Base-by-base conservation (phyloP, 2,797 vertebrate genomes). In the Manis javanica region DNA sequence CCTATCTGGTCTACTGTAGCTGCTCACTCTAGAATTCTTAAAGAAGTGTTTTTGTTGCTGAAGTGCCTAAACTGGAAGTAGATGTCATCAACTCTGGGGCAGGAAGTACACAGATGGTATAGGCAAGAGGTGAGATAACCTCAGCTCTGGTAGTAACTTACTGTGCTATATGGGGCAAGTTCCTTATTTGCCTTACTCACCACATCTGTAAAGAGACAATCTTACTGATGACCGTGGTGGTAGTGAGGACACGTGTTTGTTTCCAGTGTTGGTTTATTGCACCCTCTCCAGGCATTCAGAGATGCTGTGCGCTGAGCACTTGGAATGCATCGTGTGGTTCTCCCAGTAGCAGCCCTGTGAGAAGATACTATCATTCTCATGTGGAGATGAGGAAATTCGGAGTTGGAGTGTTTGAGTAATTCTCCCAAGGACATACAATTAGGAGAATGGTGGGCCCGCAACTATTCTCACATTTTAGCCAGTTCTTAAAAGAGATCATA, bases 271-370 rank as follows among this genome's bases (percentile, higher is more conserved):
- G 2, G 68, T 64, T 64, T 37, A 19, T 39, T 37, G 14, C 2
- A 5, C 21, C n/a, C 23, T 71, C 29, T 42, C 34, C 61, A 0
- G 12, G 37, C 24, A 2, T 29, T 21, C 11, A 49, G 2, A 18
- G 46, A 46, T 46, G 46, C 13, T 9, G 14, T 11, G 6, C 16
- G 5, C 59, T 37, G 10, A 69, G 39, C 49, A 2, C 37, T 53
- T 24, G 2, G 15, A 53, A 34, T 42, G 31, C 7, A 0, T 53
- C 12, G 29, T 68, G 57, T 79, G 29, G 69, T 71, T 93, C 55
- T 87, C 68, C 68, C 55, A 8, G 78, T 6, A 75, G 88, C 16
- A 53, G 18, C 15, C 34, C 81, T 51, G 14, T 72, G 39, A 81
- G 71, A 39, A 64, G 59, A n/a, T 34, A 64, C 42, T n/a, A 18